Evolutionary conservation across 2,113 vertebrate species (phyloP), one percentile per base, ranked within the genome.

Genomic region (Tetraodon nigroviridis): DNA sequence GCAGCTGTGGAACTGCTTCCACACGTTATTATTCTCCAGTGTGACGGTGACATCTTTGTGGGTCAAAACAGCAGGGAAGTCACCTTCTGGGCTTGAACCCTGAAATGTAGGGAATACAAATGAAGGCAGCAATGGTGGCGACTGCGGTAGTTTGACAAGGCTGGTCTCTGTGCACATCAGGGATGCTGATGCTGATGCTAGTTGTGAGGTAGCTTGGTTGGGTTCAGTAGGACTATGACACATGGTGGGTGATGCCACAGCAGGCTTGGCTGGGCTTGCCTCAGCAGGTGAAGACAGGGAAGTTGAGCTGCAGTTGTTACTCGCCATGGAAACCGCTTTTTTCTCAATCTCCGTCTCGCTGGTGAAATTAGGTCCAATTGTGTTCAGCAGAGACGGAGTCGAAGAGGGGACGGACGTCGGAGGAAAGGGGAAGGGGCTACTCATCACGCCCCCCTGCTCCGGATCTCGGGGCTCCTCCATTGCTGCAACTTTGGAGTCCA

Each of bases 1-100:
- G 57, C 91, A 90, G 62, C 88, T 76, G 86, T 93, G 85, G 71
- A 98, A 99, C 12, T 97, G 91, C 64, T 90, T 95, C 96, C 96
- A 99, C 86, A 98, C 92, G 2, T 58, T 92, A 74, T 92, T 92
- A 73, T 96, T 98, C 78, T 97, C 94, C 2, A 99, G 81, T 6
- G 89, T 92, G 44, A 95, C 93, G 0, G 85, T 90, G 48, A 94
- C 85, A 1, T 91, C 91, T 63, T 91, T 90, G 50, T 72, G 75
- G 40, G 63, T 78, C 49, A 86, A 22, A 20, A 64, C 27, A 0
- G 59, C 0, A 0, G 85, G 65, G 37, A 68, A 69, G 20, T 63
- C 19, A 0, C 19, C 19, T 14, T 61, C 27, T 6, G 0, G 0
- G 2, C 57, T 47, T 2, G 22, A 0, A 6, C 14, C 17, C 12